These are phyloP conservation scores for Crepidodera aurea DNA, from an alignment of 2,888 invertebrate species.

Conservation along the genomic window DNA sequence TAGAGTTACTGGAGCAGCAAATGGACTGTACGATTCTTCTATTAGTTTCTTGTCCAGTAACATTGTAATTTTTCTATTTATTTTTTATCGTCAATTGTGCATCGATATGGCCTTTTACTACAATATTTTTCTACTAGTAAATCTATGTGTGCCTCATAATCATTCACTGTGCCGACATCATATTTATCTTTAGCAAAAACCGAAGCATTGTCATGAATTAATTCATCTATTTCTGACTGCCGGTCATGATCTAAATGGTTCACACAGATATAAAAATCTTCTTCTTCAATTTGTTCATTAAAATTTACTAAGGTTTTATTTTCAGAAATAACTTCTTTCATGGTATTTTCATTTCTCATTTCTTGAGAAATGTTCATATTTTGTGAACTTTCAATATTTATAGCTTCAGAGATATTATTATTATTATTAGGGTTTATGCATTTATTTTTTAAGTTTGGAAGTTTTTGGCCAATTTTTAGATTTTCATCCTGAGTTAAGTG, in stretches of 20 bases:
- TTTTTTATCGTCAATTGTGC: background rate
- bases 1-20: no score
- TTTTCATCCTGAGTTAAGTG: background rate
- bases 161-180: conserved; percentile 32
- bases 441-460: no score
- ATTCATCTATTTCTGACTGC: conserved; percentile 31
- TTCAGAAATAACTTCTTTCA: no score
- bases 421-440: background rate
- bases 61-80: background rate
- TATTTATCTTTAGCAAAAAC: conserved; percentile 40
- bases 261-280: conserved; percentile 9
- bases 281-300: no score
- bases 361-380: no score
- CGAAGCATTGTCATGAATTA: conserved; percentile 32
- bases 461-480: background rate
- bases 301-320: no score
- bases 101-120: conserved; percentile 11
- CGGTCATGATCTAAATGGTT: conserved; percentile 25
- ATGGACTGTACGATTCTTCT: no score
- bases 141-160: conserved; percentile 37
- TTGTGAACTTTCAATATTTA: no score
- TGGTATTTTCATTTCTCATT: no score
- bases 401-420: no score
- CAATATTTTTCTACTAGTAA: conserved; percentile 27
- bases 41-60: background rate